Evolutionary conservation across 2,888 invertebrate species (phyloP).

Genomic region (Volucella zonaria): DNA sequence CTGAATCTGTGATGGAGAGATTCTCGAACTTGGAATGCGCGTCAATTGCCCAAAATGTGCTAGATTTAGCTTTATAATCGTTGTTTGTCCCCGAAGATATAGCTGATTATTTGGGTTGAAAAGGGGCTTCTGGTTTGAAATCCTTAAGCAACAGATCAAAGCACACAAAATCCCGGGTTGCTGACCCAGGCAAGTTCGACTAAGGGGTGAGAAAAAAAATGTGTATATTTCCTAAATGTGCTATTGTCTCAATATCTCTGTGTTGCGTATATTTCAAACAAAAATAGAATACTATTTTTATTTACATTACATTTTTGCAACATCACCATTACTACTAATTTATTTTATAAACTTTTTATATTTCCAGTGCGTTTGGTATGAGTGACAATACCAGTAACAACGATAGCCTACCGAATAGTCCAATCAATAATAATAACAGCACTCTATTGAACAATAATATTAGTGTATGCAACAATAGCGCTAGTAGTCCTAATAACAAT

Average conservation of each 20-base stretch:
- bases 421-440: slow-evolving; percentile 80
- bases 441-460: slow-evolving; percentile 78
- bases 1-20: too few species aligned
- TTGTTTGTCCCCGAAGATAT: too few species aligned
- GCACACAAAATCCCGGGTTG: too few species aligned
- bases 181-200: too few species aligned
- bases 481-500: slow-evolving; percentile 73
- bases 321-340: background rate
- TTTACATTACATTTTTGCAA: background rate
- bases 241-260: background rate
- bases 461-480: slow-evolving; percentile 76
- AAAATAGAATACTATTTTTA: background rate
- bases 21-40: too few species aligned
- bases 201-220: too few species aligned
- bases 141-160: too few species aligned
- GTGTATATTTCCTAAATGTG: too few species aligned
- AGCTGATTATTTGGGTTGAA: too few species aligned
- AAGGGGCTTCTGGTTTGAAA: too few species aligned
- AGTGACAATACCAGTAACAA: slow-evolving; percentile 82
- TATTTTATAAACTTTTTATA: slow-evolving; percentile 30
- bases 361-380: slow-evolving; percentile 82
- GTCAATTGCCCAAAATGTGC: too few species aligned
- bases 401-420: slow-evolving; percentile 81
- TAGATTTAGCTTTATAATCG: too few species aligned
- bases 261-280: background rate